phyloP scores from a whole-genome alignment of 1,140 invertebrate genomes.

The Magallana gigas region DNA sequence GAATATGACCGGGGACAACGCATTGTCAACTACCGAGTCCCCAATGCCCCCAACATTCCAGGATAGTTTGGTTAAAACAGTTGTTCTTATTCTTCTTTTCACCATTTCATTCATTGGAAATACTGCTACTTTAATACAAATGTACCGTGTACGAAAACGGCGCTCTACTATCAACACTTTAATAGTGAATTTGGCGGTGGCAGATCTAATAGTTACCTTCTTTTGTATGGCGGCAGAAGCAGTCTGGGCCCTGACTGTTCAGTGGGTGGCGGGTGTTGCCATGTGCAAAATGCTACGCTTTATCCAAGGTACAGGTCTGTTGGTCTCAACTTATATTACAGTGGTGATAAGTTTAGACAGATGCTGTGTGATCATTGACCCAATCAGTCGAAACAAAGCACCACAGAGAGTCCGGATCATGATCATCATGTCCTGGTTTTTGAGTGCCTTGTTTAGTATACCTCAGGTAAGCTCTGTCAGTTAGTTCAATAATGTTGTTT shows the following conservation, averaged over 20 bases:
- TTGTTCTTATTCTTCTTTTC: conserved; percentile 49
- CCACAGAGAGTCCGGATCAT: conserved; percentile 81
- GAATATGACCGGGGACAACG: background rate
- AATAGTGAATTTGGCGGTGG: conserved; percentile 85
- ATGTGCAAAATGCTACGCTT: conserved; percentile 91
- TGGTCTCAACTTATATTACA: conserved; percentile 89
- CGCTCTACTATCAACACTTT: conserved; percentile 87
- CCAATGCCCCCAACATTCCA: conserved; percentile 44
- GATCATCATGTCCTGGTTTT: conserved; percentile 52
- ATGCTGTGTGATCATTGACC: conserved; percentile 88
- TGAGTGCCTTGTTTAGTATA: conserved; percentile 54
- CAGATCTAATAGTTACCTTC: conserved; percentile 88
- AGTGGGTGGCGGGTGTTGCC: conserved; percentile 88
- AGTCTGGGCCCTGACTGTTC: conserved; percentile 88
- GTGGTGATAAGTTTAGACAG: conserved; percentile 90
- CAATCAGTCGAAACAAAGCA: conserved; percentile 87
- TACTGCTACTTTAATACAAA: conserved; percentile 87
- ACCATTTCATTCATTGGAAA: conserved; percentile 88
- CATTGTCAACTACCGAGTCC: background rate
- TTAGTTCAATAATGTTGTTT: too few relatives aligned
- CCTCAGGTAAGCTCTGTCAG: conserved; percentile 48
- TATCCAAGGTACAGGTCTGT: conserved; percentile 80
- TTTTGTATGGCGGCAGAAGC: conserved; percentile 90
- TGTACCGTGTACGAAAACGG: conserved; percentile 81
- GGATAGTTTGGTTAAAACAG: conserved; percentile 44